Evolutionary conservation across 2,797 vertebrate species (phyloP), one percentile per base, ranked within the genome.

Genomic region (Sebastes cheni): DNA sequence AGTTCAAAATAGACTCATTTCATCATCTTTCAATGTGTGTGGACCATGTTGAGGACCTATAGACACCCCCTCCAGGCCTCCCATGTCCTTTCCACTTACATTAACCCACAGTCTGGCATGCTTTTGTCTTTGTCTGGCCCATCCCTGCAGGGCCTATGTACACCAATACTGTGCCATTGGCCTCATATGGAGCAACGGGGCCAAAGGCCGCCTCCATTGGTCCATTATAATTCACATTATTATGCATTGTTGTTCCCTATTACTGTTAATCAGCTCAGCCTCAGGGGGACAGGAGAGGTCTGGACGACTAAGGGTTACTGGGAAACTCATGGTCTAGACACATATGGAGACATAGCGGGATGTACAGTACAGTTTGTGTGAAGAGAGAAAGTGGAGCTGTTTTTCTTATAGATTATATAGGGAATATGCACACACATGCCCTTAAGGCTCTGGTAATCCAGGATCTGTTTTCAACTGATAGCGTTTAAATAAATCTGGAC

Each of bases 191-290:
- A 86, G 81, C 58, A 1, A 0, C 0, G 2, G 71, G 85, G 75
- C 73, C 81, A 86, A 85, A 89, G 86, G 85, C 55, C 18, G 36
- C 72, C 61, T 85, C 86, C 80, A 87, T 82, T 54, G 88, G 89
- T 77, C 88, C 88, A 80, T 90, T 88, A 86, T 91, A 85, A 93
- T 92, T 87, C 89, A 89, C 76, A 93, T 94, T 90, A 91, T 88
- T 85, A 90, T 91, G 88, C 86, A 77, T 86, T 90, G 88, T 93
- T 92, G 90, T 89, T 86, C 61, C 74, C 82, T 80, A 75, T 92
- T 91, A 93, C 82, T 86, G 90, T 89, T 90, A 89, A 91, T 91
- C 84, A 91, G 84, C 78, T 91, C 85, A 88, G 75, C 88, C 88
- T 73, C 60, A 2, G 80, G 76, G 69, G 56, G 46, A 55, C 50